Evolutionary conservation across 2,888 invertebrate species (phyloP).

Genomic region (Loripinus fragilis): DNA sequence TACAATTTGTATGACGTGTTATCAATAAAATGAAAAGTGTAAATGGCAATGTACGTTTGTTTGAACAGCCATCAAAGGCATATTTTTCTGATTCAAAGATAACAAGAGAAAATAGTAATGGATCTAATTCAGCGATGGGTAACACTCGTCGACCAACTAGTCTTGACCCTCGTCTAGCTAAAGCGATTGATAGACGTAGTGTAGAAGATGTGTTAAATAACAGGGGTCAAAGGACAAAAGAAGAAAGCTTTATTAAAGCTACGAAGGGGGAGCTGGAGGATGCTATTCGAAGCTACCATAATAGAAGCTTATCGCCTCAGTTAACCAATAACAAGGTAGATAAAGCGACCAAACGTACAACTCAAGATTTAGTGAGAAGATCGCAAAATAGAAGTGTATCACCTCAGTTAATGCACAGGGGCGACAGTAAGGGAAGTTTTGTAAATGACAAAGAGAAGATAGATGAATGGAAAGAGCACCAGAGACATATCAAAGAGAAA

Average conservation of each 20-base stretch:
- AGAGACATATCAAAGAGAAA: not conserved
- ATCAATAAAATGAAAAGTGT: not conserved
- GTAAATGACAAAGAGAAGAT: not conserved
- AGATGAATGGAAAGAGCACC: not conserved
- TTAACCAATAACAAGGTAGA: not conserved
- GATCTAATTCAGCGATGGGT: not conserved
- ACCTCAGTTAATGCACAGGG: not conserved
- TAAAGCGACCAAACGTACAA: not conserved
- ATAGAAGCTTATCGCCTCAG: slow-evolving; percentile 1
- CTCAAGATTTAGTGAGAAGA: not conserved
- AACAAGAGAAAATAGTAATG: not conserved
- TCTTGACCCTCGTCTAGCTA: not conserved
- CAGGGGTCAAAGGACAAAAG: not conserved
- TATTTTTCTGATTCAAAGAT: not conserved
- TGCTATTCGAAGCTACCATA: not conserved
- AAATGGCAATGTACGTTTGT: not conserved
- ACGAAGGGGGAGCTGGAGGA: not conserved
- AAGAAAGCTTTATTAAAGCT: not conserved
- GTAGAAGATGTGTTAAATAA: not conserved
- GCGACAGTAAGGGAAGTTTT: not conserved
- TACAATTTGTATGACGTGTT: too few species aligned
- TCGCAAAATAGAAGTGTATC: slow-evolving; percentile 7
- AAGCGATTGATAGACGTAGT: not conserved
- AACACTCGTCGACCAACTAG: not conserved
- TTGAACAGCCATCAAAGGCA: not conserved